Base-by-base conservation (phyloP, 1,140 invertebrate genomes). In the Lepidurus apus region DNA sequence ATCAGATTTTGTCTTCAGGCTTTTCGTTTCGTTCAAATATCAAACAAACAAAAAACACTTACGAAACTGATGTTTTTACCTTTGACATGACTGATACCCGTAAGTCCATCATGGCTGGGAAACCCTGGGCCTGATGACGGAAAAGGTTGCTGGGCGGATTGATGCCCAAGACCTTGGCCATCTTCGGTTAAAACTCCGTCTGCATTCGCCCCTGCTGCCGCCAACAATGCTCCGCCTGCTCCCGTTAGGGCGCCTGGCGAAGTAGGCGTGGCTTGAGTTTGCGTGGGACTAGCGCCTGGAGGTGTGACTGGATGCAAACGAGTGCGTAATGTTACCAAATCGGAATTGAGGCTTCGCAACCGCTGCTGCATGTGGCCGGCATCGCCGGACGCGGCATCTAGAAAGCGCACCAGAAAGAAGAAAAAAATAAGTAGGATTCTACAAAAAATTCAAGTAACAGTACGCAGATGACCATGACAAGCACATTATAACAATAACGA, bases 321-420 rank as follows among this genome's bases (percentile, higher is more conserved):
- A 86, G 95, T 95, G 79, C 94, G 89, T 82, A 96, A 88, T 74
- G 94, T 95, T 82, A 95, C 93, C 86, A 96, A 86, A 87, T 95
- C 94, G 74, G 93, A 94, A 86, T 93, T 94, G 80, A 96, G 88
- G 85, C 92, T 95, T 81, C 93, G 92, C 80, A 96, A 88, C 78
- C 93, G 89, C 84, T 95, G 93, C 86, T 96, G 93, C 81, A 95
- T 87, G 84, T 95, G 93, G 81, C 95, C 94, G 73, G 94, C 94
- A 88, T 96, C 94, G 87, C 95, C 95, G 81, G 93, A 95, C 65
- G 93, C 95, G 80, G 93, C 93, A 93, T 95, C 94, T 96, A 88
- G 9, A 89, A 90, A 79, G 82, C 80, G 77, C 81, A 80, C 78
- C 75, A 73, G 73, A 73, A 76, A 79, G 21, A 21, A 77, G 10